phyloP scores from a whole-genome alignment of 2,888 invertebrate species.

The Hermodice carunculata region DNA sequence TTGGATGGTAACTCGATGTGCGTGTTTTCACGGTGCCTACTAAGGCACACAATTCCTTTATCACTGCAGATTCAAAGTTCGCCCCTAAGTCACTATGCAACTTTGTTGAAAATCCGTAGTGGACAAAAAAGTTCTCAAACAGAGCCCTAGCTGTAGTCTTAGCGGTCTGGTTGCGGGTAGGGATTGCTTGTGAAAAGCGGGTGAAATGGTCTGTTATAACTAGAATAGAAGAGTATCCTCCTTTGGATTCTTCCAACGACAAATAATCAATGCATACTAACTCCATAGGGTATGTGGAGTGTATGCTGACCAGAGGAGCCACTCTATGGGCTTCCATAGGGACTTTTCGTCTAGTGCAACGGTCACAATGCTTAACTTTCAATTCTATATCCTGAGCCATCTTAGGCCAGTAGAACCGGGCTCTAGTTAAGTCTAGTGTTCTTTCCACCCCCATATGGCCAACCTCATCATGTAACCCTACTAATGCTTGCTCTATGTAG shows the following conservation, averaged over 20 bases:
- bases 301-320: constrained; percentile 15
- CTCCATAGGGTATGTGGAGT: constrained; percentile 25
- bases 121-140: constrained; percentile 27
- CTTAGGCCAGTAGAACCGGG: too few relatives aligned
- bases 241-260: constrained; percentile 24
- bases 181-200: constrained; percentile 27
- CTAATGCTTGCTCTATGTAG: too few relatives aligned
- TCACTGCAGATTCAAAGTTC: constrained; percentile 3
- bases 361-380: too few relatives aligned
- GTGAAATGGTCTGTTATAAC: constrained; percentile 39
- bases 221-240: constrained; percentile 25
- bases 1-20: constrained; percentile 25
- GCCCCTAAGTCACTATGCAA: constrained; percentile 8
- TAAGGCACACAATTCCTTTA: not conserved
- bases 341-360: too few relatives aligned
- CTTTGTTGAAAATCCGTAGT: constrained; percentile 28
- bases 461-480: too few relatives aligned
- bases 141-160: constrained; percentile 33
- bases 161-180: constrained; percentile 31
- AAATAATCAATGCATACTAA: constrained; percentile 32
- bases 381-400: too few relatives aligned
- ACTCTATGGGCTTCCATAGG: too few relatives aligned
- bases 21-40: not conserved
- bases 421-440: too few relatives aligned
- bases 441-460: too few relatives aligned